Base-by-base conservation (phyloP, 1,140 invertebrate species). In the Zaprionus nigranus region DNA sequence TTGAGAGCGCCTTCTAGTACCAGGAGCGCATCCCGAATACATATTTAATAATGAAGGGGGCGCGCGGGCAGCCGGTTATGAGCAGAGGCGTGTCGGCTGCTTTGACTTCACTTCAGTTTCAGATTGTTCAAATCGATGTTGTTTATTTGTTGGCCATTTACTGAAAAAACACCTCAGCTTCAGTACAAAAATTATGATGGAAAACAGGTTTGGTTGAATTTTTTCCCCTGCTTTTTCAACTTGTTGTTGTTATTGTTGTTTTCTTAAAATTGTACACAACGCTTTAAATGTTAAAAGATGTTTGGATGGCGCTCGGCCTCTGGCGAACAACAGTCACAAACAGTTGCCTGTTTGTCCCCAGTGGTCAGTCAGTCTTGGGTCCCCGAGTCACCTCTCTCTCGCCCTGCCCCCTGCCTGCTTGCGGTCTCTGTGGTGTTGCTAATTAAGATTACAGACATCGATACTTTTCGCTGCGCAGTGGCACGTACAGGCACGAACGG, bases 361-460 rank as follows among this genome's bases (percentile, higher is more conserved):
- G n/a, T 54, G 26, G 24, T 24, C 53, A 56, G 34, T 30, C 24
- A 56, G 34, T 30, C 24, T 56, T 15, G 28, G 30, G 3, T 51
- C 20, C 20, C 46, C 9, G 15, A 9, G 15, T n/a, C 7, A 71
- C 53, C 60, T 36, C 66, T 43, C 56, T n/a, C 66, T 61, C 56
- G n/a, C n/a, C 61, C 24, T 7, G 38, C 49, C 61, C 61, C 22
- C 28, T 43, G 15, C 34, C n/a, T 17, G n/a, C 40, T 20, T 20
- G 34, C 53, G 68, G 62, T 61, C 70, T 76, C 70, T 88, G 74
- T 75, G 81, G 84, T 87, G 85, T 87, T 87, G 85, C 84, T 87
- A 87, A 87, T 87, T 87, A 87, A 87, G 84, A 87, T 87, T 87
- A 87, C 84, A 87, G 84, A 87, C 84, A 88, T 87, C 81, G 84